Percentiles rank a stretch among this genome's conserved stretches.
phyloP scores from a whole-genome alignment of 2,888 invertebrate species.

The Nomada hirtipes region DNA sequence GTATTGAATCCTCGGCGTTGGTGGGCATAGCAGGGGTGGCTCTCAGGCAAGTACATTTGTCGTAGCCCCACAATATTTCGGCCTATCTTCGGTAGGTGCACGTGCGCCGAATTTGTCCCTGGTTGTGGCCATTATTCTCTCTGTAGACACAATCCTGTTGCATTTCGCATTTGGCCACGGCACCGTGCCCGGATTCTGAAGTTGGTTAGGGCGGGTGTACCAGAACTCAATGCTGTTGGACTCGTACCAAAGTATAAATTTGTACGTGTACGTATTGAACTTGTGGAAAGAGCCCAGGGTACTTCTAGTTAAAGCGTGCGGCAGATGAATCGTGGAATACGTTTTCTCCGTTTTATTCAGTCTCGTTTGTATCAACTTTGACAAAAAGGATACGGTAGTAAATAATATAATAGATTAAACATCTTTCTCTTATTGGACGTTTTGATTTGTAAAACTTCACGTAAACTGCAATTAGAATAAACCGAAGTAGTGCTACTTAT shows the following conservation, averaged over 20 bases:
- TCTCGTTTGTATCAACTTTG: no score
- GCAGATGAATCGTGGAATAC: no score
- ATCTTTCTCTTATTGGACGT: no score
- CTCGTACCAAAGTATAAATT: background rate
- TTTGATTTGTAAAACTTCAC: no score
- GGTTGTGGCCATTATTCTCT: constrained; percentile 65
- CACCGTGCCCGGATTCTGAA: constrained; percentile 46
- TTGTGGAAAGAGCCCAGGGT: background rate
- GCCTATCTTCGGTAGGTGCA: constrained; percentile 66
- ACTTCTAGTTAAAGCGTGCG: background rate
- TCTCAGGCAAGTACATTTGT: constrained; percentile 57
- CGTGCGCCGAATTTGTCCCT: constrained; percentile 69
- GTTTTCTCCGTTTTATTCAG: no score
- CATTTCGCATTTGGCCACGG: constrained; percentile 71
- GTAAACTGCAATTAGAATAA: no score
- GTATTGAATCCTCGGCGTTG: constrained; percentile 37
- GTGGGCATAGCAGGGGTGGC: constrained; percentile 26
- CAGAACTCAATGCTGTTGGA: constrained; percentile 12
- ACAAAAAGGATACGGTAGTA: no score
- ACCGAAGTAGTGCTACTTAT: no score
- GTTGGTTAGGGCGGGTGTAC: constrained; percentile 27
- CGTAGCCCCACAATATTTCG: constrained; percentile 61
- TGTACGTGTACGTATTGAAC: background rate
- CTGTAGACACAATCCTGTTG: constrained; percentile 74
- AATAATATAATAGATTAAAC: no score